Conservation (phyloP, 2,797 vertebrate species). For the Mionectes olivaceus region DNA sequence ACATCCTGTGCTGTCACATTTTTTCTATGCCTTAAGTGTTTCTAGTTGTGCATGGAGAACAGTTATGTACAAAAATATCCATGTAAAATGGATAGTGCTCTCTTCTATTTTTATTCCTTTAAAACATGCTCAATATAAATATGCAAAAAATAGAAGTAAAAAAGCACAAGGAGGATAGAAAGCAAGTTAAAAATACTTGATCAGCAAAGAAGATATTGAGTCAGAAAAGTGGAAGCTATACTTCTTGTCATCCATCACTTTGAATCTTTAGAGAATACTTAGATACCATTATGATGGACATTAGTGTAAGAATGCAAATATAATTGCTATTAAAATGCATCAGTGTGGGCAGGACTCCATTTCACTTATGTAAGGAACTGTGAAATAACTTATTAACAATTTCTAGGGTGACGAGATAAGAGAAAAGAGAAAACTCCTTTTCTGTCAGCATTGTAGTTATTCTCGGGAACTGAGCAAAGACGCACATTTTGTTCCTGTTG, state of each 20-base stretch:
- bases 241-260: neutral
- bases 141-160: constrained; percentile 22
- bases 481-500: neutral
- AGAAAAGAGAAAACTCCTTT: neutral
- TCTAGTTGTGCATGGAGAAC: constrained; percentile 28
- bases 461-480: neutral
- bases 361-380: neutral
- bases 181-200: constrained; percentile 17
- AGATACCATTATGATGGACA: neutral
- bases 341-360: neutral
- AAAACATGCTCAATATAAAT: constrained; percentile 43
- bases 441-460: neutral
- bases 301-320: neutral
- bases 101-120: constrained; percentile 44
- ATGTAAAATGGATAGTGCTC: constrained; percentile 11
- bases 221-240: neutral
- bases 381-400: neutral
- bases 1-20: neutral
- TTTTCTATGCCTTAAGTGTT: constrained; percentile 8
- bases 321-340: neutral
- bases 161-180: neutral
- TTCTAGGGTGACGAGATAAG: neutral
- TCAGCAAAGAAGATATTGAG: neutral
- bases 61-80: constrained; percentile 26
- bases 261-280: constrained; percentile 14